Evolutionary conservation across 2,888 invertebrate species (phyloP), one percentile per base, ranked within the genome.

Genomic region (Sminthurides aquaticus): DNA sequence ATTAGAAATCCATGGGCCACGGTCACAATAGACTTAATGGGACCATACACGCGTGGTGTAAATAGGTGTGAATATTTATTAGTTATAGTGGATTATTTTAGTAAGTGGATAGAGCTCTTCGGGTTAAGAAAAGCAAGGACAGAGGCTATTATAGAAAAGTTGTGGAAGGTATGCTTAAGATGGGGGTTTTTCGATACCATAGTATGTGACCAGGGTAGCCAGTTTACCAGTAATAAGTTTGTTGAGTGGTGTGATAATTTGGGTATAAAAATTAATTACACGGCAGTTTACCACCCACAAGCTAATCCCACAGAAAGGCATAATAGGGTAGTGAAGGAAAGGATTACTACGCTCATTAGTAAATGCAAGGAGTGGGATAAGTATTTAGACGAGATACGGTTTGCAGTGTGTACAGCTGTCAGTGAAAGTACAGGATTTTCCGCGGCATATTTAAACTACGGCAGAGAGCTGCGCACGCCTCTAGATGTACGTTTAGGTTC

Each of bases 221-320:
- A 62, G 57, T 71, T 71, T 48, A 34, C 52, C 15, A 22, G 49
- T 5, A 58, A 57, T n/a, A 2, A 25, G 8, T 67, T 65, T 25
- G 25, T 8, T 24, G 48, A 62, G 2, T 67, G 64, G 29, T 57
- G 64, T 2, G 27, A 55, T 1, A 29, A 26, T 2, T 2, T 57
- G 1, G 66, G 59, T 15, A 67, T 71, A 11, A 64, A 64, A 5
- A 34, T 55, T 11, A 58, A 60, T 24, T 54, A 59, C 11, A 67
- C 64, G 24, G 43, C 71, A 0, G 27, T 61, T 1, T 68, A 66
- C 54, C 68, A 68, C 29, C 63, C 65, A 1, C 66, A 66, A 29
- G 24, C 65, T 25, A 71, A 71, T 34, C n/a, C 56, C 11, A 57
- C 63, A 26, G 71, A 71, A 52, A 22, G 69, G 8, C 60, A 63